Conservation (phyloP, 2,113 vertebrate genomes). For the human (Homo sapiens) region DNA sequence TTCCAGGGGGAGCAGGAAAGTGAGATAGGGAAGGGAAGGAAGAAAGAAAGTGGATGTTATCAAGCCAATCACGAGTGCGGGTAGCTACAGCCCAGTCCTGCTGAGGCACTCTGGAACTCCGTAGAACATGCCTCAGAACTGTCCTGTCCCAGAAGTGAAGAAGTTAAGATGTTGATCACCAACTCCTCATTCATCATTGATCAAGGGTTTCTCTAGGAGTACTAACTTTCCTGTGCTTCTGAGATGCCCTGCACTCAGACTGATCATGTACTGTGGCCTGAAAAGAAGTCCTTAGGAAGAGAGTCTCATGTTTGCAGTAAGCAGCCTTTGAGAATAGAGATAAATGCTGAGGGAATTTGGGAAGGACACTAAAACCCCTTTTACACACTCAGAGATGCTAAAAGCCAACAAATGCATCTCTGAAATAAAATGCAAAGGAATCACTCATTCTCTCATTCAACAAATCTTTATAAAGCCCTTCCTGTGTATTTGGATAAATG, state of each 20-base stretch:
- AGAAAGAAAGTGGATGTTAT: neutral
- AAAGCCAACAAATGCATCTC: neutral
- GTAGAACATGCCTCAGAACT: neutral
- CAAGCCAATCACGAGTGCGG: neutral
- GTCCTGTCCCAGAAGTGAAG: too few relatives aligned
- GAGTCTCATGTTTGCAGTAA: neutral
- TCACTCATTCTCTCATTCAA: neutral
- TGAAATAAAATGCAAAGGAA: neutral
- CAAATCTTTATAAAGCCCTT: neutral
- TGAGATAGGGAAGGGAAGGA: neutral
- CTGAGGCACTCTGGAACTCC: neutral
- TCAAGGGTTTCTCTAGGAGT: neutral
- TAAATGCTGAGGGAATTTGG: neutral
- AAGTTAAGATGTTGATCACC: neutral
- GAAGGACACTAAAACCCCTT: neutral
- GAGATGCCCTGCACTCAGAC: neutral
- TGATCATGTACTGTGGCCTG: neutral
- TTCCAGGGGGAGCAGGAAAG: neutral
- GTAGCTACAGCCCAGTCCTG: neutral
- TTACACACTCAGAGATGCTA: neutral
- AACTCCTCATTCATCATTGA: neutral
- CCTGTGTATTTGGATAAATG: neutral
- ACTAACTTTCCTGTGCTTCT: neutral
- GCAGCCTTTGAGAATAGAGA: neutral
- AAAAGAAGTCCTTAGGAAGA: neutral